A percentile compares a stretch with the other conserved stretches of the same genome.
phyloP scores from a whole-genome alignment of 1,140 invertebrate species.

The Caenorhabditis latens region DNA sequence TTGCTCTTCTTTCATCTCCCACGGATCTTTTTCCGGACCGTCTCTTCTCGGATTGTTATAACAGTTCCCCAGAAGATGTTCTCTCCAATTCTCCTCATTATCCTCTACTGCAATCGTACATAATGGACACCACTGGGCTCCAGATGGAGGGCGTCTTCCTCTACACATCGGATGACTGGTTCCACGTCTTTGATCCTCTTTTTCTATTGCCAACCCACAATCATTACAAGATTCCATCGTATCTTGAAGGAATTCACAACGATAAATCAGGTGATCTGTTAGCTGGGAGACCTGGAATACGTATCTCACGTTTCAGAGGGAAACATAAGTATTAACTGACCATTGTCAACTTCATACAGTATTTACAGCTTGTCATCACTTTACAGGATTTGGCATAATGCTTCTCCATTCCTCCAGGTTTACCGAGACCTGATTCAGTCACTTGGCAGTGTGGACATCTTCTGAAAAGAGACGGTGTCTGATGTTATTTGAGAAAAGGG shows the following conservation, averaged over 20 bases:
- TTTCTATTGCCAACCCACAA: constrained; percentile 43
- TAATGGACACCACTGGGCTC: constrained; percentile 48
- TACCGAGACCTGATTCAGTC: constrained; percentile 12
- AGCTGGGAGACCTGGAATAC: constrained; percentile 41
- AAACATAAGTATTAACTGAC: neutral
- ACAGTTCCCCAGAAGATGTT: constrained; percentile 11
- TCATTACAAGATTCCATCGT: constrained; percentile 46
- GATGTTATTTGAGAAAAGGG: neutral
- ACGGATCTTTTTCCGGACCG: constrained; percentile 48
- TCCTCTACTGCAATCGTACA: constrained; percentile 50
- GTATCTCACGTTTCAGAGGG: neutral
- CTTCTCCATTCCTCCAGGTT: constrained; percentile 33
- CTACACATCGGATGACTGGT: constrained; percentile 42
- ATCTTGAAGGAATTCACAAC: constrained; percentile 52
- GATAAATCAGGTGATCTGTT: constrained; percentile 49
- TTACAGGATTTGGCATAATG: constrained; percentile 43
- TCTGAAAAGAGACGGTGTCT: neutral
- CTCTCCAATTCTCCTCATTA: constrained; percentile 47
- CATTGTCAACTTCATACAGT: constrained; percentile 33
- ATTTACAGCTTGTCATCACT: constrained; percentile 49
- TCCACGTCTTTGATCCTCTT: constrained; percentile 37
- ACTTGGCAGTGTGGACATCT: constrained; percentile 40
- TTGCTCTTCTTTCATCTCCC: constrained; percentile 45
- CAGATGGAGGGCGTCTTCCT: constrained; percentile 36
- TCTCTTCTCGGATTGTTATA: constrained; percentile 39